phyloP scores from a whole-genome alignment of 1,140 invertebrate genomes.

The Penaeus chinensis region DNA sequence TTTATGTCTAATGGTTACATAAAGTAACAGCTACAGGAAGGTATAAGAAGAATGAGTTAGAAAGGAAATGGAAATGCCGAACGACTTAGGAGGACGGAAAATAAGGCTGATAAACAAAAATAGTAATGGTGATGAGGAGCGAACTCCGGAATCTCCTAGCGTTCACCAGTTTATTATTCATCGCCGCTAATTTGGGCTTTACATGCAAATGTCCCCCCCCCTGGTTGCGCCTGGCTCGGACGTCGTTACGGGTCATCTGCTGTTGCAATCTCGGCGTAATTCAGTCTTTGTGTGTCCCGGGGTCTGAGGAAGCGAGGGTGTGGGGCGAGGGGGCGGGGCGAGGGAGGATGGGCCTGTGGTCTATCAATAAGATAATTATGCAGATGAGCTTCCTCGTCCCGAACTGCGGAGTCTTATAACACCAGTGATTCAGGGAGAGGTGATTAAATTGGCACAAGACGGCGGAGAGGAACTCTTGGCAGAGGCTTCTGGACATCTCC shows the following conservation, averaged over 20 bases:
- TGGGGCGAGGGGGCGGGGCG: no score
- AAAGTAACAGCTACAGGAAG: no score
- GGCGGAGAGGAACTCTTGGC: background rate
- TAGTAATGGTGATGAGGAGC: background rate
- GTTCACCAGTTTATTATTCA: slow-evolving; percentile 27
- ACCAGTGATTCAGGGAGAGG: background rate
- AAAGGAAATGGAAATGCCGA: no score
- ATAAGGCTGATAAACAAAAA: no score
- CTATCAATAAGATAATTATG: slow-evolving; percentile 31
- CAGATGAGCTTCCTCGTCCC: slow-evolving; percentile 13
- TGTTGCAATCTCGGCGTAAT: slow-evolving; percentile 11
- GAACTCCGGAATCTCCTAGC: background rate
- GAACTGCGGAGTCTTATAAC: slow-evolving; percentile 21
- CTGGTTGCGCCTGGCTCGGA: background rate
- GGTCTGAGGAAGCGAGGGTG: background rate
- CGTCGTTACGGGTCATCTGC: slow-evolving; percentile 13
- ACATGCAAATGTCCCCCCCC: slow-evolving; percentile 22
- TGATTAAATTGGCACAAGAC: slow-evolving; percentile 25
- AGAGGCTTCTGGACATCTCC: no score
- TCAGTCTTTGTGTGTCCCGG: background rate
- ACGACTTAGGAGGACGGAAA: no score
- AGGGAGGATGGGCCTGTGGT: background rate
- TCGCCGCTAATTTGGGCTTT: slow-evolving; percentile 30
- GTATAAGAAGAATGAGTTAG: no score
- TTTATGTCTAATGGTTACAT: no score